Base-by-base conservation (phyloP, 2,113 vertebrate genomes). In the Limnothrissa miodon region DNA sequence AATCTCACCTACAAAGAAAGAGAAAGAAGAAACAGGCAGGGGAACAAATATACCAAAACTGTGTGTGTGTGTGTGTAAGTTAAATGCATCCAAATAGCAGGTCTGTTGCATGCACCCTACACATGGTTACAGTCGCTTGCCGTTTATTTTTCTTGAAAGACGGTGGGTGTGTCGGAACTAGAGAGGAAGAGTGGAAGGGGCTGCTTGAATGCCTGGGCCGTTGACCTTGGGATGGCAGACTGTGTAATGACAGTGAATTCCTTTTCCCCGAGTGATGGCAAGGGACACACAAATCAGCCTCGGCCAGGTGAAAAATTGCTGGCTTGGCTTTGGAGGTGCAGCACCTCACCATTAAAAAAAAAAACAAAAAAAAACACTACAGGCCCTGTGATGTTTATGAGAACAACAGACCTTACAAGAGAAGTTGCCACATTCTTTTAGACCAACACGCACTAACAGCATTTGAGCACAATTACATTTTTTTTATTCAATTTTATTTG, bases 281-380 rank as follows among this genome's bases (percentile, higher is more conserved):
- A 11, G 21, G 46, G 82, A 80, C 15, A 45, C 79, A 86, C 79
- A 85, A 86, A 86, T 88, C 82, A 83, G 56, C 79, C 45, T 33
- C 33, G 25, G 59, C 53, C 25, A 80, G 7, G 59, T 66, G 59
- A 66, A 66, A 66, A 66, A 25, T 66, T 25, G 29, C 59, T 66
- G 59, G 59, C 59, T 66, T 33, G 11, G 59, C n/a, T 33, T 25
- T 25, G 59, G 59, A 33, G 25, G 15, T 13, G 8, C 59, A 33
- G 59, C 59, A 66, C 59, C 59, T 66, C 25, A 19, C 51, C 51
- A 56, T 56, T 42, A 42, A 42, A 42, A 42, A 42, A 42, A 56
- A 21, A 23, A 56, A 53, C 3, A 53, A 7, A 53, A 42, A 42
- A 42, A 42, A 42, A 42, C n/a, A n/a, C n/a, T n/a, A 42, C 42